Evolutionary conservation across 2,888 invertebrate species (phyloP), one percentile per base, ranked within the genome.

Genomic region (Synanthedon myopaeformis): DNA sequence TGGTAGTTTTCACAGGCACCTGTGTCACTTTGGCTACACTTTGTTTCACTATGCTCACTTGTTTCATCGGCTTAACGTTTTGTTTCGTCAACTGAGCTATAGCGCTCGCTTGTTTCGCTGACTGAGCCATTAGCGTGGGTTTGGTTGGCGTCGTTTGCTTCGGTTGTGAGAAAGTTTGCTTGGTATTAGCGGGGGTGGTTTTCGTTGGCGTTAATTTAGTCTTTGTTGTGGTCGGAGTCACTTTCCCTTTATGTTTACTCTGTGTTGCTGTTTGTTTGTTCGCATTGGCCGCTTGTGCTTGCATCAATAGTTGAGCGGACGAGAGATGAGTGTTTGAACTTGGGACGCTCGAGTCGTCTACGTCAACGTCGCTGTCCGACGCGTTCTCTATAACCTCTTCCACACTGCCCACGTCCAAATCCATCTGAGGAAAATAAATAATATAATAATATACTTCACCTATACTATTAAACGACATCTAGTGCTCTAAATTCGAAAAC

Each of bases 331-430:
- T 68, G 3, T 64, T 57, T 1, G 71, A 53, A 0, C 73, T 19
- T 0, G 71, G 59, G 0, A 63, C 57, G 2, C 70, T 66, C 17
- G 71, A 77, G 56, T 84, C 85, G 57, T 85, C 85, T 0, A 85
- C 83, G 57, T 86, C 87, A 0, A 87, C 85, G 62, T 87, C 87
- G 52, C 82, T 85, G 61, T 87, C 86, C 0, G 85, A 85, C 0
- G 76, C 83, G 53, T 72, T 69, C 45, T 82, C 80, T 2, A 70
- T 59, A 1, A 74, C 63, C 56, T 83, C 84, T 52, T 84, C 85
- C 0, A 70, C 57, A 12, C 64, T 70, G 1, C 62, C 68, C 0
- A 76, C 68, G 51, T 82, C 82, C 49, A 79, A 45, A 1, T 84
- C 82, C 76, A 75, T 59, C 35, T 35, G 35, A 10, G 35, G 10